Percentiles rank a stretch among this genome's conserved stretches.
Evolutionary conservation across 2,113 vertebrate species (phyloP).

Genomic region (Calypte anna): DNA sequence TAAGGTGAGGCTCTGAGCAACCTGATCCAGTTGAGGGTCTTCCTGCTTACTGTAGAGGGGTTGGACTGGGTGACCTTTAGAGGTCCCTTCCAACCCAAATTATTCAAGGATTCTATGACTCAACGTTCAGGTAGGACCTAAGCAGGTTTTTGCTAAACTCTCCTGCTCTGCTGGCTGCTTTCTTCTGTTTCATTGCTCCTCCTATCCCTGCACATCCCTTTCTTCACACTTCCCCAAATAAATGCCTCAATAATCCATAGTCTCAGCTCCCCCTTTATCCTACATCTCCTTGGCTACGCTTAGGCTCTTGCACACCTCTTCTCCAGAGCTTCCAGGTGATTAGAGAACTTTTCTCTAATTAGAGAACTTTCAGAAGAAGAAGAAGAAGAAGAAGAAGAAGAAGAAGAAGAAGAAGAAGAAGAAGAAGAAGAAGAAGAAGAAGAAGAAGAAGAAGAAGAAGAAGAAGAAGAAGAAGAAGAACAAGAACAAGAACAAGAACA

Average conservation of each 20-base stretch:
- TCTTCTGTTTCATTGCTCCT: background rate
- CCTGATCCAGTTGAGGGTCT: no score
- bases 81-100: no score
- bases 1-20: no score
- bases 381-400: background rate
- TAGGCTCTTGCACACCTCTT: background rate
- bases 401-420: no score
- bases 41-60: no score
- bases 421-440: no score
- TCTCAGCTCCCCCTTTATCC: background rate
- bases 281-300: background rate
- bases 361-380: background rate
- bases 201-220: background rate
- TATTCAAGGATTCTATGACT: no score
- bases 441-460: no score
- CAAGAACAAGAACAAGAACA: no score
- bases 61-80: no score
- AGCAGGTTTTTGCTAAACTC: background rate
- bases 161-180: background rate
- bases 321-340: background rate
- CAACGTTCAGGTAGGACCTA: background rate
- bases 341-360: background rate
- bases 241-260: background rate
- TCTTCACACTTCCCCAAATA: background rate
- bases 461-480: no score